Percentiles rank a stretch among this genome's conserved stretches.
Conservation (phyloP, 2,113 vertebrate species). For the Parotia lawesii region DNA sequence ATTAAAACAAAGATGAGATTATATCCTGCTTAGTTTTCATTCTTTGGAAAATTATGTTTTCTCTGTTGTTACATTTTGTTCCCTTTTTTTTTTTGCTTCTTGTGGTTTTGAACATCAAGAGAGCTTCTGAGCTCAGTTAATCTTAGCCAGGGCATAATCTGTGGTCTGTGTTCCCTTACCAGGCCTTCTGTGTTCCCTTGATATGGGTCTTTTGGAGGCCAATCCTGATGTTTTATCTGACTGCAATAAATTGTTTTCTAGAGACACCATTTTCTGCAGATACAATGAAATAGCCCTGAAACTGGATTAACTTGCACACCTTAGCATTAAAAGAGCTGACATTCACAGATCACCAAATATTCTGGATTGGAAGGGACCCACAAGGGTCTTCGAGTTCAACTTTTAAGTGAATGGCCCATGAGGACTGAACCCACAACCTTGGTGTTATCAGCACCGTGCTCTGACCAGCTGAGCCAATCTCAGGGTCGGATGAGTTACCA, state of each 20-base stretch:
- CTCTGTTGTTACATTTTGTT: neutral
- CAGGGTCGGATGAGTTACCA: neutral
- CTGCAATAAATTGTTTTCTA: neutral
- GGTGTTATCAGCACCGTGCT: neutral
- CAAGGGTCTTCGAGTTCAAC: accelerated
- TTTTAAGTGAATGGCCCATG: accelerated
- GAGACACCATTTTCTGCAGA: neutral
- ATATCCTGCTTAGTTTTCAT: neutral
- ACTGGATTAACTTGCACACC: neutral
- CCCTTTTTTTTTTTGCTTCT: neutral
- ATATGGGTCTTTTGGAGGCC: neutral
- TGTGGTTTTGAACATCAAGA: neutral
- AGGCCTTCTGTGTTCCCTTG: neutral
- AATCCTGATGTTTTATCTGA: neutral
- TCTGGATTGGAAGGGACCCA: neutral
- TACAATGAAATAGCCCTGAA: neutral
- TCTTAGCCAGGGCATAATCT: neutral
- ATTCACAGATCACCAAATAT: neutral
- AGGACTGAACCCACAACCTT: neutral
- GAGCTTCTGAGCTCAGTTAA: neutral
- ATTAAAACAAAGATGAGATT: neutral
- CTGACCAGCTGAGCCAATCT: neutral
- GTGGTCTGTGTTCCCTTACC: neutral
- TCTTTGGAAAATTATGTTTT: neutral
- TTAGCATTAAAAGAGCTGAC: neutral